Conservation (phyloP, 2,113 vertebrate species). For the Ptilorrhoa leucosticta region DNA sequence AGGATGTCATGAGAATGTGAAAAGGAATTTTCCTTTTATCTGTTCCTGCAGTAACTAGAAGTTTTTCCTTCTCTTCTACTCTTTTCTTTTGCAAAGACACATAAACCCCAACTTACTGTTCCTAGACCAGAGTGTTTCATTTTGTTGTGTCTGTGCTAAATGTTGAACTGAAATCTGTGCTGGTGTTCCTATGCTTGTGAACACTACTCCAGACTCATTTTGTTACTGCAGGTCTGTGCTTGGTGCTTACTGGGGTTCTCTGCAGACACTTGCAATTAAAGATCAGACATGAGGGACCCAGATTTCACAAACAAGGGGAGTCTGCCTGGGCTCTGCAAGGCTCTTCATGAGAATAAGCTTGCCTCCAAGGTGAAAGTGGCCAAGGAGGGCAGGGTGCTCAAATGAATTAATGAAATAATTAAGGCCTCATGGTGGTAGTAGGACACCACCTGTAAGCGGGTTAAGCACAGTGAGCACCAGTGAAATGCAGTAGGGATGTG, state of each 20-base stretch:
- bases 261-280: not conserved
- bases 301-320: not conserved
- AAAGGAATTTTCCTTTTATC: not conserved
- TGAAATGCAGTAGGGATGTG: not conserved
- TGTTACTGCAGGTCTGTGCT: not conserved
- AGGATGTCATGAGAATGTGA: not conserved
- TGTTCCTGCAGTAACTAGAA: not conserved
- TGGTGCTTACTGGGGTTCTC: not conserved
- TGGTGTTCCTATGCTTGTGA: not conserved
- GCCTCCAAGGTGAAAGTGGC: not conserved
- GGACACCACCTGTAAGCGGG: not conserved
- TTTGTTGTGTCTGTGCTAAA: not conserved
- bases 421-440: not conserved
- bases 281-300: not conserved
- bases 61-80: not conserved
- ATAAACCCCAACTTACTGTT: not conserved
- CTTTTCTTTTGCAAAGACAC: not conserved
- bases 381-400: not conserved
- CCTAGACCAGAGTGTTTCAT: not conserved
- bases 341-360: not conserved
- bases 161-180: not conserved
- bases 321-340: not conserved
- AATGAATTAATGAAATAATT: not conserved
- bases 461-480: not conserved
- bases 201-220: not conserved